Conservation (phyloP, 2,888 invertebrate genomes). For the Aphodius granarius region DNA sequence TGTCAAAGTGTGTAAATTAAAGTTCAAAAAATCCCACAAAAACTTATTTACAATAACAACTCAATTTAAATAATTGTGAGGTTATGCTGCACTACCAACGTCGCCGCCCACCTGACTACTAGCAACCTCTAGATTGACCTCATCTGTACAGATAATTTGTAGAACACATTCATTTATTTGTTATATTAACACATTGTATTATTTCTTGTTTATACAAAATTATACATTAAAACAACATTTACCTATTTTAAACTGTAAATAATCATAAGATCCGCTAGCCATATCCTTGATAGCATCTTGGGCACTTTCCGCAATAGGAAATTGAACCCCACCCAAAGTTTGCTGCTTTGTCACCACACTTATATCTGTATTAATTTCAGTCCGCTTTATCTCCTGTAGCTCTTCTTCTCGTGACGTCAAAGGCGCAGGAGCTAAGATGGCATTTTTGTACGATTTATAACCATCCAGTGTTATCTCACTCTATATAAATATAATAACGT, state of each 20-base stretch:
- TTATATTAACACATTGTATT: no score
- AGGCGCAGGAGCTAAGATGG: conserved; percentile 84
- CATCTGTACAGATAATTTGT: no score
- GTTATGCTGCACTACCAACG: no score
- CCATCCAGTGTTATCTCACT: conserved; percentile 82
- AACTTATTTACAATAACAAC: no score
- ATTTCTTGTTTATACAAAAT: conserved; percentile 1
- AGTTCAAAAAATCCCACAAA: no score
- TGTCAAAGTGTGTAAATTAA: no score
- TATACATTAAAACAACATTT: conserved; percentile 32
- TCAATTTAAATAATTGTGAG: no score
- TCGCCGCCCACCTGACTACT: no score
- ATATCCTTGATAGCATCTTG: conserved; percentile 75
- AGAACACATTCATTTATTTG: not conserved
- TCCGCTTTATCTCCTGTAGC: conserved; percentile 73
- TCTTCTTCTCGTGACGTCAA: conserved; percentile 88
- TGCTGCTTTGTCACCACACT: conserved; percentile 84
- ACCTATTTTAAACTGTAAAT: conserved; percentile 88
- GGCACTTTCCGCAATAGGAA: conserved; percentile 85
- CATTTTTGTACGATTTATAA: conserved; percentile 76
- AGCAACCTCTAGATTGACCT: no score
- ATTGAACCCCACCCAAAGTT: conserved; percentile 85
- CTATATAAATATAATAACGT: conserved; percentile 50
- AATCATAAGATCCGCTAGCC: conserved; percentile 75
- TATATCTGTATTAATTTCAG: conserved; percentile 71